Evolutionary conservation across 2,113 vertebrate species (phyloP).

Genomic region (Corydoras maculifer): DNA sequence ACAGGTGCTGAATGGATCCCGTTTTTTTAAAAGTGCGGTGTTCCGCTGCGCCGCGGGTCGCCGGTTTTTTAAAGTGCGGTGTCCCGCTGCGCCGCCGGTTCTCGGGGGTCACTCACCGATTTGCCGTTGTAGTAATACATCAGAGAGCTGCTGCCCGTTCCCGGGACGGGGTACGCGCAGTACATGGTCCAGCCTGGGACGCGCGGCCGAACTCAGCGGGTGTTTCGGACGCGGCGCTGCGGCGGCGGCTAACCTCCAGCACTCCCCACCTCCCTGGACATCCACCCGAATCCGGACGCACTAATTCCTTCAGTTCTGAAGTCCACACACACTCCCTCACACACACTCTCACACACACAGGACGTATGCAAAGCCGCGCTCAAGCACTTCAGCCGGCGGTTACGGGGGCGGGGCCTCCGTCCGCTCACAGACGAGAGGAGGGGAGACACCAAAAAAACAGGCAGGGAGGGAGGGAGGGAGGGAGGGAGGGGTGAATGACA

Average conservation of each 20-base stretch:
- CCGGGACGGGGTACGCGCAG: conserved; percentile 93
- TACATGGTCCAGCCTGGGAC: conserved; percentile 72
- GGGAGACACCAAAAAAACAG: conserved; percentile 41
- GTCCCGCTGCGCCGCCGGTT: too few relatives aligned
- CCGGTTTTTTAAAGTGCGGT: too few relatives aligned
- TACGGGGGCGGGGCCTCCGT: conserved; percentile 55
- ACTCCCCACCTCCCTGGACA: conserved; percentile 72
- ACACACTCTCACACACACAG: conserved; percentile 69
- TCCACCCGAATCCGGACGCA: conserved; percentile 72
- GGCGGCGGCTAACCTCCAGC: conserved; percentile 17
- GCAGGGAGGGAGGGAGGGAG: neutral
- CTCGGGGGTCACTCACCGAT: conserved; percentile 73
- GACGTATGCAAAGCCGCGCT: conserved; percentile 95
- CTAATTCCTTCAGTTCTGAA: conserved; percentile 69
- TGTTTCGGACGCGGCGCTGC: neutral
- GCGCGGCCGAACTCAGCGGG: conserved; percentile 49
- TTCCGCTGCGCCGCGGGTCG: too few relatives aligned
- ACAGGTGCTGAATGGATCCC: too few relatives aligned
- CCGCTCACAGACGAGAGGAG: conserved; percentile 61
- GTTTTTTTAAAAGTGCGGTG: too few relatives aligned
- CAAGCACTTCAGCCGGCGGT: conserved; percentile 71
- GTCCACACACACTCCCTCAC: too few relatives aligned
- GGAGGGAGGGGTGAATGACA: neutral
- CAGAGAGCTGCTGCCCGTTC: conserved; percentile 91
- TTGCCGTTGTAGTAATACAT: conserved; percentile 99